phyloP scores from a whole-genome alignment of 2,113 vertebrate species.

The Tapirus terrestris region DNA sequence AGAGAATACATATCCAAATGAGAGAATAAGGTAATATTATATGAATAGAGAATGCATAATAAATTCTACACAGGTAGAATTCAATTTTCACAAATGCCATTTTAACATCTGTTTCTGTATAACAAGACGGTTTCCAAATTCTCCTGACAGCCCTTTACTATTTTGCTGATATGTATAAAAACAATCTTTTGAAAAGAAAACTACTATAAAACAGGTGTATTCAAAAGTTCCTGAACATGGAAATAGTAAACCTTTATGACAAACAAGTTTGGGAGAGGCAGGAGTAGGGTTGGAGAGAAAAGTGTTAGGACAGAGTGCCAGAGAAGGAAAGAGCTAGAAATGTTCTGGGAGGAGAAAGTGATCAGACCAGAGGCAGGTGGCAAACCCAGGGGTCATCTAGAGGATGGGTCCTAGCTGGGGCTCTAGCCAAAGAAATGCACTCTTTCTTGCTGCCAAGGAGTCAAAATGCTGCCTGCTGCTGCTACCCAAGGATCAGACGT shows the following conservation, averaged over 20 bases:
- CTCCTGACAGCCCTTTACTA: slow-evolving; percentile 47
- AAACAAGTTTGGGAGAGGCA: neutral
- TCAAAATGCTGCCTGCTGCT: neutral
- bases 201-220: slow-evolving; percentile 31
- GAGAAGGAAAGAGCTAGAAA: neutral
- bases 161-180: slow-evolving; percentile 52
- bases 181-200: slow-evolving; percentile 29
- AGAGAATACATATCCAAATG: neutral
- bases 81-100: slow-evolving; percentile 52
- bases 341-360: neutral
- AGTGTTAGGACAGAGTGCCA: neutral
- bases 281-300: neutral
- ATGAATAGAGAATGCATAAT: slow-evolving; percentile 6
- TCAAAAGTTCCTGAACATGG: neutral
- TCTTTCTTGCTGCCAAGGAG: neutral
- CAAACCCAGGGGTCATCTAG: neutral
- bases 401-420: neutral
- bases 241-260: slow-evolving; percentile 25
- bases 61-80: slow-evolving; percentile 63
- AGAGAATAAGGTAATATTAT: neutral
- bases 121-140: slow-evolving; percentile 56
- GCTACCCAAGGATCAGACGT: neutral
- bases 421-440: neutral
- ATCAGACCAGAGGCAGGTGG: neutral
- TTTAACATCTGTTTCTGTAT: slow-evolving; percentile 55